Evolutionary conservation across 2,888 invertebrate species (phyloP), one percentile per base, ranked within the genome.

Genomic region (Pyrochroa serraticornis): DNA sequence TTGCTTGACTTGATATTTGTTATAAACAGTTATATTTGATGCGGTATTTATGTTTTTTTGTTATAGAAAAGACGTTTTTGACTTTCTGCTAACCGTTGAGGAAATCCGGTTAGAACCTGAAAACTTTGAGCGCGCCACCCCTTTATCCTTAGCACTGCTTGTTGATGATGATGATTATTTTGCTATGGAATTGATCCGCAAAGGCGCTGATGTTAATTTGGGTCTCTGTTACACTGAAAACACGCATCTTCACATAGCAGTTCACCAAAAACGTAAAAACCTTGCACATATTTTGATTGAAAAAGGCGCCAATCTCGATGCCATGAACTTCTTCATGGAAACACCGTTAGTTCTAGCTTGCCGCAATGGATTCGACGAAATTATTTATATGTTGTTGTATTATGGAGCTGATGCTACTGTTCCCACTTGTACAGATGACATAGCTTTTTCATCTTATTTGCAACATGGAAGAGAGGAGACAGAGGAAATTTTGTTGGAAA

Each of bases 401-500:
- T 32, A 39, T 12, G 48, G 48, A 22, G 48, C 48, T 31, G 37
- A 47, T 37, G 10, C 14, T 0, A 36, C 22, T 36, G 36, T 47
- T 37, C 22, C 3, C 22, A 5, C 22, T 22, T 22, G 3, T 22
- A 22, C 22, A 5, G 22, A 5, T 22, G 5, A 3, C 22, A 22
- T 22, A 22, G 22, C 22, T 22, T 22, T 22, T 22, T 2, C 2
- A 22, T 22, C 22, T 22, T 22, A 22, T 22, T 5, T 22, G 5
- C 3, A 22, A 22, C 5, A 22, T 22, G 3, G 2, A 22, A 5
- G 22, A 22, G 5, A 22, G 2, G 3, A 22, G 5, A 22, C 5
- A 22, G 22, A 22, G 22, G 22, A 22, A 22, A 5, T 22, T 5
- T 22, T 22, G 22, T 22, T 22, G 22, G 22, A 22, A 22, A 22